phyloP scores from a whole-genome alignment of 2,797 vertebrate species.

The Semotilus atromaculatus region DNA sequence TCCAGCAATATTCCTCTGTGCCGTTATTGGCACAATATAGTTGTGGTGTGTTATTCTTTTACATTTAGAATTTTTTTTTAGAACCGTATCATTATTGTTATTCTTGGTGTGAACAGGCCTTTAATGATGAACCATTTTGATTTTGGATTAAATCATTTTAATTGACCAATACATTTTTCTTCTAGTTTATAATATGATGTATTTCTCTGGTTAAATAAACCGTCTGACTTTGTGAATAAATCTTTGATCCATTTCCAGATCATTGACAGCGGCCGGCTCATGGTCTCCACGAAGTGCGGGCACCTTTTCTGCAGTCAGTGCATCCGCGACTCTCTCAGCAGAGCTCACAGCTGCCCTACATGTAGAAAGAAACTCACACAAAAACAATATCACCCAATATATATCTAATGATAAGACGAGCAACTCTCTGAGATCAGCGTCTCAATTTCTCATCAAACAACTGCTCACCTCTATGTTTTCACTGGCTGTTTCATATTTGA shows the following conservation, averaged over 20 bases:
- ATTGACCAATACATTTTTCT: background rate
- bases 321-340: constrained; percentile 87
- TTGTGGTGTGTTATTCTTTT: background rate
- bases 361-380: constrained; percentile 92
- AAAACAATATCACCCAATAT: constrained; percentile 94
- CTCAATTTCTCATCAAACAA: background rate
- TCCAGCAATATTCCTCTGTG: background rate
- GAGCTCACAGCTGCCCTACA: constrained; percentile 89
- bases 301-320: constrained; percentile 97
- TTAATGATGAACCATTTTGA: background rate
- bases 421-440: background rate
- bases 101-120: background rate
- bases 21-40: background rate
- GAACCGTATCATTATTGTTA: background rate
- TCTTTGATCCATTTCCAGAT: constrained; percentile 76
- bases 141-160: background rate
- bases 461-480: background rate
- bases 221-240: background rate
- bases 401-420: constrained; percentile 75
- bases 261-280: constrained; percentile 87
- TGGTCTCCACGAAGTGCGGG: constrained; percentile 94
- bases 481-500: constrained; percentile 9
- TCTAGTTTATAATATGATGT: background rate
- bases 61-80: too few relatives aligned
- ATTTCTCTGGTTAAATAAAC: background rate